phyloP scores from a whole-genome alignment of 2,888 invertebrate genomes.

The Tetheella fluctuosa region DNA sequence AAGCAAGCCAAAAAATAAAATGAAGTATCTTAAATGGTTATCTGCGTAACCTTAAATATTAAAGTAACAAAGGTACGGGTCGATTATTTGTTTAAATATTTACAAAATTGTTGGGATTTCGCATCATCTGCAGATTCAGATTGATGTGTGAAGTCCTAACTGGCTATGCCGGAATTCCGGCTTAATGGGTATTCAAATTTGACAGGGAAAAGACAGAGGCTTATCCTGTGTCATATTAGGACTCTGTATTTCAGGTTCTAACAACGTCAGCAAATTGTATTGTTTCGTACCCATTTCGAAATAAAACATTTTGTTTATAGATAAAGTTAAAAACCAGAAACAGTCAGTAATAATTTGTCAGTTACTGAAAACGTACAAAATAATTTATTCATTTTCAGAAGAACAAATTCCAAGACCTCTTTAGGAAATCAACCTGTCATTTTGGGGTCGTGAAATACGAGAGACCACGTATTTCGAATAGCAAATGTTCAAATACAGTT shows the following conservation, averaged over 20 bases:
- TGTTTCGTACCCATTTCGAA: neutral
- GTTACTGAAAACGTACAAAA: neutral
- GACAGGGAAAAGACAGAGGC: conserved; percentile 66
- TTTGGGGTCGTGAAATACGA: conserved; percentile 6
- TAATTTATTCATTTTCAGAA: neutral
- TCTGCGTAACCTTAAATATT: no score
- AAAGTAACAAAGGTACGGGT: no score
- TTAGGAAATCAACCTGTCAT: conserved; percentile 6
- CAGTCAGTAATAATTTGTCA: neutral
- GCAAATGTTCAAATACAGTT: neutral
- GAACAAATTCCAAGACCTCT: neutral
- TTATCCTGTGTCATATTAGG: conserved; percentile 62
- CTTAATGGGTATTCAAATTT: conserved; percentile 62
- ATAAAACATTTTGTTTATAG: no score
- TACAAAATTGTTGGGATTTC: no score
- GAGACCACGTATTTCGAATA: neutral
- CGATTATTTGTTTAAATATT: no score
- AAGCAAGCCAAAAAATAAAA: no score
- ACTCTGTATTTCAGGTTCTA: conserved; percentile 7
- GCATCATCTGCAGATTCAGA: conserved; percentile 42
- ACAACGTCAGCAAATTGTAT: conserved; percentile 9
- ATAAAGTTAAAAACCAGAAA: neutral
- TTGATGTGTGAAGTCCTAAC: conserved; percentile 54
- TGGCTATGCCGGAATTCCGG: conserved; percentile 52
- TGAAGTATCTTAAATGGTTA: no score